These are phyloP conservation scores for Aplocera efformata DNA, from an alignment of 2,888 invertebrate genomes.

Conservation along the genomic window DNA sequence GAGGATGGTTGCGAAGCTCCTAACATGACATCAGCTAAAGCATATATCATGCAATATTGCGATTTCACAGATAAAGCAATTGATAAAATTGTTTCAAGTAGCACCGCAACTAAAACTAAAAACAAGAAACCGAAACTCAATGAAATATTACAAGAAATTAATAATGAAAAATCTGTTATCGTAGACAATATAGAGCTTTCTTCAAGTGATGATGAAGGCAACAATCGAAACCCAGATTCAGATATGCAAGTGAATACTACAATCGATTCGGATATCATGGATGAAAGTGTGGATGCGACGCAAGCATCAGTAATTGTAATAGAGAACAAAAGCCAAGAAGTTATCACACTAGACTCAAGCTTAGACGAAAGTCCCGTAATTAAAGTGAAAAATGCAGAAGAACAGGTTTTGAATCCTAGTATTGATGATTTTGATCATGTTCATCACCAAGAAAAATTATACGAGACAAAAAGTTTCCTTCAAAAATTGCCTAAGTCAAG, in stretches of 20 bases:
- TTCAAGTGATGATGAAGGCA: slow-evolving; percentile 61
- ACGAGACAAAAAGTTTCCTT: too few species aligned
- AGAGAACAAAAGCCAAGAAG: slow-evolving; percentile 43
- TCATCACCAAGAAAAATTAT: neutral
- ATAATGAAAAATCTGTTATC: slow-evolving; percentile 58
- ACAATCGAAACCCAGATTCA: slow-evolving; percentile 48
- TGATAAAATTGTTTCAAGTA: slow-evolving; percentile 68
- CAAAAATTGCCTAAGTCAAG: neutral
- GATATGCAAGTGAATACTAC: slow-evolving; percentile 20
- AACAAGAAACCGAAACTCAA: slow-evolving; percentile 43
- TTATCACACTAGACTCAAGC: slow-evolving; percentile 53
- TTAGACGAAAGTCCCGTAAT: slow-evolving; percentile 35
- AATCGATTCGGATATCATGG: slow-evolving; percentile 10
- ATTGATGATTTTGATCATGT: slow-evolving; percentile 1
- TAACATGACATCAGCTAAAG: slow-evolving; percentile 81
- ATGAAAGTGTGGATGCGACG: slow-evolving; percentile 34
- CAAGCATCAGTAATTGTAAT: slow-evolving; percentile 53
- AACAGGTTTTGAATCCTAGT: neutral
- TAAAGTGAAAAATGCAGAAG: neutral
- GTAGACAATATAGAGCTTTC: slow-evolving; percentile 54
- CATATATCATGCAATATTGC: slow-evolving; percentile 88
- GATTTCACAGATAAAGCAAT: slow-evolving; percentile 87
- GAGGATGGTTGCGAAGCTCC: slow-evolving; percentile 59
- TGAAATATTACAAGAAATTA: slow-evolving; percentile 59
- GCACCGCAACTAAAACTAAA: slow-evolving; percentile 41